Evolutionary conservation across 2,888 invertebrate species (phyloP).

Genomic region (Ptychoptera contaminata): DNA sequence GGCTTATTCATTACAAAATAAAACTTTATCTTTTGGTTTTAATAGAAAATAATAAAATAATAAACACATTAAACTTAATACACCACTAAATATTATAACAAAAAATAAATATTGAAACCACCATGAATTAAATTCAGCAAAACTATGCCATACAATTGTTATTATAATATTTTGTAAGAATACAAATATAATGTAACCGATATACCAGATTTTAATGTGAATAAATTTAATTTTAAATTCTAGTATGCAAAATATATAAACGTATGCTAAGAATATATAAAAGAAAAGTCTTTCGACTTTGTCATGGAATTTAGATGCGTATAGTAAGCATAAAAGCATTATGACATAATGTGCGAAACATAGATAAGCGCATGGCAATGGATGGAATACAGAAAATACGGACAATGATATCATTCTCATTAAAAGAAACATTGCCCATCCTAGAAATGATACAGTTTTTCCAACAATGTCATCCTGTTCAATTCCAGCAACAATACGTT

Average conservation of each 20-base stretch:
- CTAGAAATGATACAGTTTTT: conserved; percentile 49
- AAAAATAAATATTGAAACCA: conserved; percentile 53
- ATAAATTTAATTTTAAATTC: conserved; percentile 67
- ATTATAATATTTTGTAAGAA: conserved; percentile 50
- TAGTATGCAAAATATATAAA: conserved; percentile 60
- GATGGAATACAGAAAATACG: conserved; percentile 51
- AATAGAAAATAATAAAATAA: conserved; percentile 45
- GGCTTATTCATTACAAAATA: conserved; percentile 17
- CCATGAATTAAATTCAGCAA: conserved; percentile 43
- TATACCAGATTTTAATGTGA: conserved; percentile 51
- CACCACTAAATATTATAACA: conserved; percentile 40
- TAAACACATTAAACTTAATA: conserved; percentile 43
- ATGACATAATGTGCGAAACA: conserved; percentile 46
- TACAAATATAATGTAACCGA: conserved; percentile 48
- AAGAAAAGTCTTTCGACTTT: conserved; percentile 40
- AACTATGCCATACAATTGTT: conserved; percentile 50
- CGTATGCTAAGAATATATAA: conserved; percentile 53
- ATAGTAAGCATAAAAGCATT: conserved; percentile 46
- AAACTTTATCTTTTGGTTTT: conserved; percentile 43
- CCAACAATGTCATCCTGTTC: conserved; percentile 61
- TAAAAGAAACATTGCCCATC: conserved; percentile 62
- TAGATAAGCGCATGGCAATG: conserved; percentile 41
- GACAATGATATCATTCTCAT: conserved; percentile 54
- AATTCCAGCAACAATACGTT: conserved; percentile 43
- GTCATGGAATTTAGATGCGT: conserved; percentile 40